Evolutionary conservation across 2,797 vertebrate species (phyloP), one percentile per base, ranked within the genome.

Genomic region (Peromyscus attwateri): DNA sequence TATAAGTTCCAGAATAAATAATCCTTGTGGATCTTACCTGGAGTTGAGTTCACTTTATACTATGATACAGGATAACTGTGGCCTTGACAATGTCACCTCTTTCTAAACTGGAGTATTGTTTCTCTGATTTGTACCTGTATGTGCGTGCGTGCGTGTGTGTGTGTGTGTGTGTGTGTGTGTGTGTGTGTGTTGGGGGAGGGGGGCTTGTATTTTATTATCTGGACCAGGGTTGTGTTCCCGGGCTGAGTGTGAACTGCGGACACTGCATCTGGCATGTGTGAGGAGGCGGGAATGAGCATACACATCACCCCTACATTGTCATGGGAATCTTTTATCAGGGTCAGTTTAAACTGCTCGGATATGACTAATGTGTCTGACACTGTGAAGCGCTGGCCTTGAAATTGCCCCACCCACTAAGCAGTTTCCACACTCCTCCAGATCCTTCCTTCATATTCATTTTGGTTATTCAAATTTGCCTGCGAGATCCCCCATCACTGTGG

Each of bases 371-470:
- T 77, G 43, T 60, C 95, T 91, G 49, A 31, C 40, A 37, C 62
- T 80, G 75, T 64, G 87, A 95, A 93, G 80, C 23, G 23, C 6
- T 76, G 70, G 23, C n/a, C 34, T 73, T 85, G 29, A 92, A 88
- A 79, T 34, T 5, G 76, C 46, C 66, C 85, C 91, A 14, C 23
- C 37, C 37, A 11, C 5, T 89, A 60, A 83, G 76, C 62, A 68
- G 57, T 75, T 93, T 25, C 49, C 19, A 10, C 17, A 82, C 76
- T 75, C 13, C 64, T 95, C 17, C 0, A 6, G 49, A 79, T 89
- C 94, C 85, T 55, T 29, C 55, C 40, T 97, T 90, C 62, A 66
- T 31, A 60, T 31, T 94, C 82, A 16, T 40, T 92, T 92, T 89
- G 60, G 27, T 91, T 40, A 95, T 95, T 95, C 64, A 91, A 6